Conservation (phyloP, 2,888 invertebrate genomes). For the Oscheius sp. region DNA sequence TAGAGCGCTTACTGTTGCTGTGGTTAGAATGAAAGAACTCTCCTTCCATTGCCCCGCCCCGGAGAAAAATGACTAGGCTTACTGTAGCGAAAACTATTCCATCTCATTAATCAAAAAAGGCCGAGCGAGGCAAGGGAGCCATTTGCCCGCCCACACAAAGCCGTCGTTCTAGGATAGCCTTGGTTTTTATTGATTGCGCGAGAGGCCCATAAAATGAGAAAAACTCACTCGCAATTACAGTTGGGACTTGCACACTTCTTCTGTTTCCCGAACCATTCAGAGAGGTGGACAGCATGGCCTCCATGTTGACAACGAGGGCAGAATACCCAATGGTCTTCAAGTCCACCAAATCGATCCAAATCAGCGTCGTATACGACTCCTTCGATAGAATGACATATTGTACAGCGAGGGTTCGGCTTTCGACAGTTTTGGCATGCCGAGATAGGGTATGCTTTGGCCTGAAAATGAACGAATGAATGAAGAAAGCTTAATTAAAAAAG, state of each 20-base stretch:
- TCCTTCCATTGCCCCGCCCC: too few species aligned
- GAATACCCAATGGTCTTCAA: not conserved
- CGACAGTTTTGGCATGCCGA: slow-evolving; percentile 13
- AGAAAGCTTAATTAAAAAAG: not conserved
- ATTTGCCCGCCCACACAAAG: too few species aligned
- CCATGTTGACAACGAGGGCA: slow-evolving; percentile 18
- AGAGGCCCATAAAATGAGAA: too few species aligned
- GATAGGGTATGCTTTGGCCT: not conserved
- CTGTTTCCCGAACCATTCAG: not conserved
- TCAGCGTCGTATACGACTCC: not conserved
- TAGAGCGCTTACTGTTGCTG: too few species aligned
- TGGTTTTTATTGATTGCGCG: too few species aligned
- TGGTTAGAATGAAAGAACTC: too few species aligned
- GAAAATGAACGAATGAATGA: not conserved
- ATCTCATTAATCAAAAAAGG: too few species aligned
- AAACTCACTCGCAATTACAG: slow-evolving; percentile 15
- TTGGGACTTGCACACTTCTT: not conserved
- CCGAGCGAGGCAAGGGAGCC: too few species aligned
- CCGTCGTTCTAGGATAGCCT: too few species aligned
- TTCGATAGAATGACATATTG: not conserved
- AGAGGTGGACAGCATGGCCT: slow-evolving; percentile 1
- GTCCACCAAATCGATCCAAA: not conserved
- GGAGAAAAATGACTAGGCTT: too few species aligned
- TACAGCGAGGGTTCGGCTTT: slow-evolving; percentile 1
- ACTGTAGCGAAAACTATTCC: too few species aligned